Percentiles rank a stretch among this genome's conserved stretches.
Conservation (phyloP, 2,797 vertebrate species). For the Hippopotamyrus pictus region DNA sequence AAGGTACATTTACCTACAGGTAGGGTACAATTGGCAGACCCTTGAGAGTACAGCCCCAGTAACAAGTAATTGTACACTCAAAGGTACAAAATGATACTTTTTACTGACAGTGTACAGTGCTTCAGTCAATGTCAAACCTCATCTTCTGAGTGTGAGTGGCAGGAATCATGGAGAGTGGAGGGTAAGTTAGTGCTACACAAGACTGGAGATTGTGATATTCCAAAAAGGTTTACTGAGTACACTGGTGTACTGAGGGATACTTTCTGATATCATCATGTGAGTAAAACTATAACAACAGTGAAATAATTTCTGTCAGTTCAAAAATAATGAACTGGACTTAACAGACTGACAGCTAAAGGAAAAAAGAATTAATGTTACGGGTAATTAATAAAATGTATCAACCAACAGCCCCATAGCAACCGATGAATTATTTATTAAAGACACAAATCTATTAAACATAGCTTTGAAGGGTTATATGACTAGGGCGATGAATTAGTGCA, state of each 20-base stretch:
- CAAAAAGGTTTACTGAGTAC: not conserved
- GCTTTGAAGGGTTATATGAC: not conserved
- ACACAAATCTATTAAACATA: not conserved
- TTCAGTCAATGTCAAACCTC: not conserved
- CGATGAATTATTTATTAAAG: not conserved
- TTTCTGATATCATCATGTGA: not conserved
- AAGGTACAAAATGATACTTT: not conserved
- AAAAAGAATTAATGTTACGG: not conserved
- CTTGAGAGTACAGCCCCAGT: not conserved
- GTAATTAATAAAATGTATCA: not conserved
- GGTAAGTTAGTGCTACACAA: not conserved
- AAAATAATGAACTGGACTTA: not conserved
- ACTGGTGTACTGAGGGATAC: not conserved
- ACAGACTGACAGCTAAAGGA: not conserved
- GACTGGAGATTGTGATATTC: not conserved
- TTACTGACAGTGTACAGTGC: not conserved
- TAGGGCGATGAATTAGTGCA: not conserved
- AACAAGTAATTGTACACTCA: not conserved
- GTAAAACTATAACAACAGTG: not conserved
- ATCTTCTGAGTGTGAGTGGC: not conserved
- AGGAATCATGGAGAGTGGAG: not conserved
- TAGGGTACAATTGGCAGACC: not conserved
- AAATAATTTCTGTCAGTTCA: not conserved
- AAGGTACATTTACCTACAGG: not conserved
- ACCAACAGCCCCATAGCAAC: not conserved